Percentiles rank a stretch among this genome's conserved stretches.
These are phyloP conservation scores for Pollenia labialis DNA, from an alignment of 2,888 invertebrate species.

Conservation along the genomic window DNA sequence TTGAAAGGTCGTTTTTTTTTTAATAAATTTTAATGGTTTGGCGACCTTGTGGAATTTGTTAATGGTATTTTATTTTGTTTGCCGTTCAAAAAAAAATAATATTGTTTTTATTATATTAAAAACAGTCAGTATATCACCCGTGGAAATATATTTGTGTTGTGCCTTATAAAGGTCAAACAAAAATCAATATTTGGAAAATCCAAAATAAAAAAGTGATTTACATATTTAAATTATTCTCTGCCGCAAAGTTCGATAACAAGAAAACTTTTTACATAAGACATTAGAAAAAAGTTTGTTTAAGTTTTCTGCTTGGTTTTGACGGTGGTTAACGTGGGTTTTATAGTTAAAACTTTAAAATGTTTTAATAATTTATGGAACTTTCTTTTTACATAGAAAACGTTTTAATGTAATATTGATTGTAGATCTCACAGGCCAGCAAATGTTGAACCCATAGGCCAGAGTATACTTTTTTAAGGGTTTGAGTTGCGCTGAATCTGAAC, in stretches of 20 bases:
- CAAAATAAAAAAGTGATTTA: neutral
- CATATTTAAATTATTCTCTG: neutral
- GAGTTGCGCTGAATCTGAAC: too few relatives aligned
- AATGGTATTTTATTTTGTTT: slow-evolving; percentile 3
- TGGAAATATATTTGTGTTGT: neutral
- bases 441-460: too few relatives aligned
- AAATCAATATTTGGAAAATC: slow-evolving; percentile 41
- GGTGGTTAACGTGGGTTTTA: neutral
- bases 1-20: slow-evolving; percentile 38
- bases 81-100: neutral
- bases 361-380: neutral
- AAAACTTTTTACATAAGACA: neutral
- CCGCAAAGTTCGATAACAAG: neutral
- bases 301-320: neutral
- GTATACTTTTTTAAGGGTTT: too few relatives aligned
- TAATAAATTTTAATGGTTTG: slow-evolving; percentile 2
- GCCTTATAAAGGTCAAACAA: slow-evolving; percentile 3
- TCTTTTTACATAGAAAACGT: too few relatives aligned
- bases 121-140: neutral
- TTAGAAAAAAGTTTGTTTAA: neutral
- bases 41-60: slow-evolving; percentile 30
- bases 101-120: neutral
- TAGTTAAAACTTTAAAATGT: neutral
- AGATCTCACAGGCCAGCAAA: too few relatives aligned
- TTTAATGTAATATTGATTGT: too few relatives aligned